These are phyloP conservation scores for Lasaia peninsularis DNA, from an alignment of 1,140 invertebrate genomes.

Conservation along the genomic window DNA sequence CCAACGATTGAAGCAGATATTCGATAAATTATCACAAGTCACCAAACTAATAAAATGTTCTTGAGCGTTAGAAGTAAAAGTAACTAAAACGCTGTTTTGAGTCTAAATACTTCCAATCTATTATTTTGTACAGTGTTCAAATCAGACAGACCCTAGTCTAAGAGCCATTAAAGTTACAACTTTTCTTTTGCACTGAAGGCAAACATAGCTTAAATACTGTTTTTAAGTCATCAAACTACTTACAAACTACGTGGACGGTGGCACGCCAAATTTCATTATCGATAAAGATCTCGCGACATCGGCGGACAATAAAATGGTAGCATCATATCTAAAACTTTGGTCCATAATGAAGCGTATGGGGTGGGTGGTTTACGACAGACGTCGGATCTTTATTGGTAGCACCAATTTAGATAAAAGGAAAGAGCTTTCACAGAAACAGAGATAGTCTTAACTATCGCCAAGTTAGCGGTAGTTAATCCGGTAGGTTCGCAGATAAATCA, in stretches of 20 bases:
- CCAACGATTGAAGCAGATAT: too few relatives aligned
- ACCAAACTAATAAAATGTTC: too few relatives aligned
- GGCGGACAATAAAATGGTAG: slow-evolving; percentile 75
- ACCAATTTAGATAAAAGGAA: slow-evolving; percentile 78
- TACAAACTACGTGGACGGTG: slow-evolving; percentile 23
- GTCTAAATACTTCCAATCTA: too few relatives aligned
- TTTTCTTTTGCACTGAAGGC: too few relatives aligned
- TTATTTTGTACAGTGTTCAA: too few relatives aligned
- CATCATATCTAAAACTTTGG: slow-evolving; percentile 76
- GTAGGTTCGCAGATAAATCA: slow-evolving; percentile 68
- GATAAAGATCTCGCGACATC: slow-evolving; percentile 73
- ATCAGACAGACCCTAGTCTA: too few relatives aligned
- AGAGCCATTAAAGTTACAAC: too few relatives aligned
- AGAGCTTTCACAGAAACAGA: slow-evolving; percentile 71
- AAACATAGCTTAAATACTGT: neutral
- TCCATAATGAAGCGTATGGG: slow-evolving; percentile 77
- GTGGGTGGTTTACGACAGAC: slow-evolving; percentile 73
- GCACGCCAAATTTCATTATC: slow-evolving; percentile 63
- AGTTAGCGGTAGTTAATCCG: slow-evolving; percentile 76
- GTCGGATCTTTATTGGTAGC: slow-evolving; percentile 74
- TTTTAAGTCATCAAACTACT: neutral
- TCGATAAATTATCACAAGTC: too few relatives aligned
- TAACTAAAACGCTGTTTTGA: too few relatives aligned
- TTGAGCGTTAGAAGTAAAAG: too few relatives aligned
- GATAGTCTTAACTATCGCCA: slow-evolving; percentile 77